A percentile compares a stretch with the other conserved stretches of the same genome.
Conservation (phyloP, 2,888 invertebrate genomes). For the Xylocampa areola region DNA sequence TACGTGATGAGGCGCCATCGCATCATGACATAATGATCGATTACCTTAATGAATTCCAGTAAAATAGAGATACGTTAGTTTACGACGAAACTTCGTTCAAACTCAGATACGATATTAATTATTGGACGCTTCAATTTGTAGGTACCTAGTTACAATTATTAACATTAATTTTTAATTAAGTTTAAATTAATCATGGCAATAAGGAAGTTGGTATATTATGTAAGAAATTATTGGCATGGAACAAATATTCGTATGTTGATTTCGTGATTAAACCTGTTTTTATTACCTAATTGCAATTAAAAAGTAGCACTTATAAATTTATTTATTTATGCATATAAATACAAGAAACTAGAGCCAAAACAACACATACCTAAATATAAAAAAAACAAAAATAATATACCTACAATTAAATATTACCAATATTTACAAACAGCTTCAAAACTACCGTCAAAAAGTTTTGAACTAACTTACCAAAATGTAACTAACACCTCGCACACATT, state of each 20-base stretch:
- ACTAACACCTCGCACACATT: conserved; percentile 34
- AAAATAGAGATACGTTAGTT: neutral
- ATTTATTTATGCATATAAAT: too few relatives aligned
- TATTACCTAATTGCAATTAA: neutral
- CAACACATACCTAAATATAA: too few relatives aligned
- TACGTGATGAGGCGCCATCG: conserved; percentile 17
- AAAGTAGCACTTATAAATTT: neutral
- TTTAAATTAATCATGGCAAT: conserved; percentile 25
- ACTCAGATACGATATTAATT: conserved; percentile 2
- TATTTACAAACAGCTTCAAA: conserved; percentile 4
- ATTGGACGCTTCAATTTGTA: neutral
- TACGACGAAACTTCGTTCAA: neutral
- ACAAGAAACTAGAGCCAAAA: too few relatives aligned
- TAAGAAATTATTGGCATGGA: conserved; percentile 17
- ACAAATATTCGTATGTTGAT: conserved; percentile 15
- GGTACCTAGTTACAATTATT: neutral
- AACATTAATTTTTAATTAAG: conserved; percentile 7
- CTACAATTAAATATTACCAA: neutral
- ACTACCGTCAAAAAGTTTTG: conserved; percentile 37
- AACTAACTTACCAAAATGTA: conserved; percentile 50
- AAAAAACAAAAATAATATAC: too few relatives aligned
- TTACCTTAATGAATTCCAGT: conserved; percentile 1
- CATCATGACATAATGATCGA: conserved; percentile 14
- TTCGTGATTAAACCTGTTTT: neutral
- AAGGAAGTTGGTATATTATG: conserved; percentile 21